Evolutionary conservation across 1,140 invertebrate genomes (phyloP).

Genomic region (Himalopsyche phryganea): DNA sequence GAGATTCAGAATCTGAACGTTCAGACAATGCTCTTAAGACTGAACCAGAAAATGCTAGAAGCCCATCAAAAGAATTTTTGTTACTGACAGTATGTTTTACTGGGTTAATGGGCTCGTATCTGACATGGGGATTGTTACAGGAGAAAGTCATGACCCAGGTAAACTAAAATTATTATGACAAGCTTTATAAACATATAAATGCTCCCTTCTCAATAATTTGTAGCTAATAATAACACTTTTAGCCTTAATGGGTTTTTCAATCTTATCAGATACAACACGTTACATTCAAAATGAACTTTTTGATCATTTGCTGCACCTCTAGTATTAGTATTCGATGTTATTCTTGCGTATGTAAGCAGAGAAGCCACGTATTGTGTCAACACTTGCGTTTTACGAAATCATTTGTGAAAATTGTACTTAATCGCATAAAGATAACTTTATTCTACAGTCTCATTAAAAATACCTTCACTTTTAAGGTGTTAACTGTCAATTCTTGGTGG

Average conservation of each 20-base stretch:
- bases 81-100: conserved; percentile 76
- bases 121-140: conserved; percentile 93
- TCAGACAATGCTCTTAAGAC: conserved; percentile 17
- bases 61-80: conserved; percentile 50
- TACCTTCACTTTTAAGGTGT: too few species aligned
- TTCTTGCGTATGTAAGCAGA: too few species aligned
- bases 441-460: too few species aligned
- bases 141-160: conserved; percentile 89
- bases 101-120: conserved; percentile 85
- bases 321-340: too few species aligned
- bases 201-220: background rate
- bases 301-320: too few species aligned
- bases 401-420: too few species aligned
- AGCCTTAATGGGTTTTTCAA: conserved; percentile 1
- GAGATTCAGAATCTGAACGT: conserved; percentile 53
- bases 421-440: too few species aligned
- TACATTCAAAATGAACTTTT: background rate
- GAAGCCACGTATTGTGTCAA: too few species aligned
- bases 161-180: background rate
- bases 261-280: background rate
- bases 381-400: too few species aligned
- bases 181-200: background rate
- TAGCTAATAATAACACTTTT: conserved; percentile 13
- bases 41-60: conserved; percentile 13
- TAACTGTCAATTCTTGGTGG: too few species aligned